Evolutionary conservation across 2,113 vertebrate species (phyloP).

Genomic region (Ardeotis arabs): DNA sequence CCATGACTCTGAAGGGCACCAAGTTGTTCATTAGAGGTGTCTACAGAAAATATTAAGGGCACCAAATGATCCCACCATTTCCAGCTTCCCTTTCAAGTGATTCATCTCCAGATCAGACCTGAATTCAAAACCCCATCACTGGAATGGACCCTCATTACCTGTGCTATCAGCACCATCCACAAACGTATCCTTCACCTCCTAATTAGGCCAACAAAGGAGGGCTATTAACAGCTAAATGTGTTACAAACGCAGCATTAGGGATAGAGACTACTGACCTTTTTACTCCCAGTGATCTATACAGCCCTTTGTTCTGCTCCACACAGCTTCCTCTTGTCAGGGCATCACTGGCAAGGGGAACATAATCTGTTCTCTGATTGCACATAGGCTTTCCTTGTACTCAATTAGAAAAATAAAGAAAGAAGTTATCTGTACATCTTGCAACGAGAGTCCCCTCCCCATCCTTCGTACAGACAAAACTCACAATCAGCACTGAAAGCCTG

Average conservation of each 20-base stretch:
- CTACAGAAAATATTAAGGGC: slow-evolving; percentile 31
- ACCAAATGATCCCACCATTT: slow-evolving; percentile 33
- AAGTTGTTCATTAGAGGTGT: slow-evolving; percentile 45
- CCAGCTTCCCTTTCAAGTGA: slow-evolving; percentile 49
- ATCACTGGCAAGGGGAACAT: slow-evolving; percentile 28
- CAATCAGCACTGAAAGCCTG: neutral
- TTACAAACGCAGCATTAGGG: slow-evolving; percentile 64
- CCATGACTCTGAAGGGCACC: slow-evolving; percentile 4
- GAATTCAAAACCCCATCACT: slow-evolving; percentile 30
- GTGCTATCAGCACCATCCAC: slow-evolving; percentile 43
- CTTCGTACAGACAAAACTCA: neutral
- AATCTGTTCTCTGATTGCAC: slow-evolving; percentile 62
- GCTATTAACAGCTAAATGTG: slow-evolving; percentile 61
- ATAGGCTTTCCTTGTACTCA: slow-evolving; percentile 58
- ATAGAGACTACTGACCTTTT: slow-evolving; percentile 65
- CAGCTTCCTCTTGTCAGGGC: slow-evolving; percentile 50
- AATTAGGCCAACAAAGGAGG: slow-evolving; percentile 63
- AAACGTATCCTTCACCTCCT: slow-evolving; percentile 56
- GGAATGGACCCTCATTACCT: slow-evolving; percentile 51
- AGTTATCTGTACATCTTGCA: slow-evolving; percentile 35
- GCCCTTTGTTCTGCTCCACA: slow-evolving; percentile 57
- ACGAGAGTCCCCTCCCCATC: neutral
- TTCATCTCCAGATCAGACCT: slow-evolving; percentile 50
- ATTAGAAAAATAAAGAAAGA: slow-evolving; percentile 55
- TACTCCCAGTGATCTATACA: slow-evolving; percentile 37